Base-by-base conservation (phyloP, 2,888 invertebrate genomes). In the Drosophila kanekoi region DNA sequence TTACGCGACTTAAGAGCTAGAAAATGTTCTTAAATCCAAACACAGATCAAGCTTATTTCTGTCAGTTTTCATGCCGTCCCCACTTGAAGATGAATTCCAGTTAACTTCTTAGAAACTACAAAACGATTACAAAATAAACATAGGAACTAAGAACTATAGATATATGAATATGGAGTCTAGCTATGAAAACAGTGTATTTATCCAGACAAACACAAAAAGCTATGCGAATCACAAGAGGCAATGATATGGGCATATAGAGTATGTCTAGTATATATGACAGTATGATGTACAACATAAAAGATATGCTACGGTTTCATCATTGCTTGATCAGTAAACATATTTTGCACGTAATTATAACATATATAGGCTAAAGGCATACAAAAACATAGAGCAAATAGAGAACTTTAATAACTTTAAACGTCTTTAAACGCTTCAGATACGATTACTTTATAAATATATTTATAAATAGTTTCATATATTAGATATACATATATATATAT, bases 351-450 rank as follows among this genome's bases (percentile, higher is more conserved):
- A 38, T 18, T 38, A 38, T 33, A n/a, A 23, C 14, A 43, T 6
- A n/a, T 32, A 28, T 14, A 16, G 8, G 11, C 9, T 43, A 9
- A 14, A 14, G 44, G 45, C 13, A 16, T 41, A 40, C 37, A 60
- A 37, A 14, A 60, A 23, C 10, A n/a, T n/a, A n/a, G n/a, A n/a
- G n/a, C n/a, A 37, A 13, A n/a, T 20, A 28, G 28, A 37, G 28
- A 16, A 57, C 13, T 48, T 48, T 16, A 6, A 23, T 28, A 11
- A 11, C 5, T 28, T 40, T 23, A 13, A 59, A 32, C 54, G 56
- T 37, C 20, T n/a, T 51, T 66, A 74, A 71, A 74, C 74, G 56
- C 52, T 53, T 37, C 59, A 54, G 58, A 71, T 54, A 72, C 53
- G 72, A 63, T 63, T 60, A 37, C 45, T 49, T 23, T 40, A 52